These are phyloP conservation scores for Craniophora ligustri DNA, from an alignment of 2,888 invertebrate genomes.

Conservation along the genomic window DNA sequence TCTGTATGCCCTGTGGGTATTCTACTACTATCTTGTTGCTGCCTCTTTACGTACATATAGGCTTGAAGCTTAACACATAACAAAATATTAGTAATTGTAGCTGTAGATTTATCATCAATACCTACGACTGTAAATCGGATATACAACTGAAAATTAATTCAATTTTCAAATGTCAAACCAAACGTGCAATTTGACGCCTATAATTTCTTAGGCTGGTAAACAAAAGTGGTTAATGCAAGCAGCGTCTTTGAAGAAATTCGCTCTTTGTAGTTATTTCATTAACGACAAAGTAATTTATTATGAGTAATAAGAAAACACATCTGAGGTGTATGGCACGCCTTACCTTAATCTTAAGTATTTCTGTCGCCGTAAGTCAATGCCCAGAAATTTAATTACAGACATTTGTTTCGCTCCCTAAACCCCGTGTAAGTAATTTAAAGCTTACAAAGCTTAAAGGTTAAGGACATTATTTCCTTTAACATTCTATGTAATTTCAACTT, in stretches of 20 bases:
- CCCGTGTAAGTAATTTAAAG: conserved; percentile 31
- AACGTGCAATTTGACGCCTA: too few relatives aligned
- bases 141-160: too few relatives aligned
- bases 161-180: too few relatives aligned
- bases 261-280: too few relatives aligned
- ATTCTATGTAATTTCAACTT: conserved; percentile 20
- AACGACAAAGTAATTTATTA: too few relatives aligned
- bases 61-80: not conserved
- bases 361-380: conserved; percentile 25
- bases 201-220: too few relatives aligned
- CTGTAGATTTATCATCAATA: too few relatives aligned
- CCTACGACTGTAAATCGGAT: too few relatives aligned
- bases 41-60: not conserved
- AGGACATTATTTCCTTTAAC: conserved; percentile 18
- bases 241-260: too few relatives aligned
- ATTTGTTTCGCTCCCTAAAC: conserved; percentile 28
- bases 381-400: conserved; percentile 38
- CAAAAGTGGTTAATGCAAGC: too few relatives aligned
- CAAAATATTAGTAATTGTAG: not conserved
- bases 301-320: conserved; percentile 7
- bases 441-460: conserved; percentile 17
- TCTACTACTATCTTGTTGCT: conserved; percentile 31
- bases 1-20: conserved; percentile 38
- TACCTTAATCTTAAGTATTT: conserved; percentile 24
- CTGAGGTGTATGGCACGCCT: not conserved